Evolutionary conservation across 92 coral and sea anemone genomes (phyloP).

Genomic region (Epizoanthus ramosus): DNA sequence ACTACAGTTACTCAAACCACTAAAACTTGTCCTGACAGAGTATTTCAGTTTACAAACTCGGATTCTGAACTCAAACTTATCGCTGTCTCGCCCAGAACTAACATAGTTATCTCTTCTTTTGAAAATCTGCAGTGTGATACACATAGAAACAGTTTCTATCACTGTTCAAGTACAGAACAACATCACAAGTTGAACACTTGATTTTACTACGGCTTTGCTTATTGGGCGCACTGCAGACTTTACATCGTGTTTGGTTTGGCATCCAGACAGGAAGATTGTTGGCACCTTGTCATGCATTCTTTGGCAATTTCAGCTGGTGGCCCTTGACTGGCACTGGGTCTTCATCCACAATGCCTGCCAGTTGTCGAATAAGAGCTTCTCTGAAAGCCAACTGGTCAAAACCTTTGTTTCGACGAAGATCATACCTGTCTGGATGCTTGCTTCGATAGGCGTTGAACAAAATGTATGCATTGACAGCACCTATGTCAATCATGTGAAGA

Average conservation of each 20-base stretch:
- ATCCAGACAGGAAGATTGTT: conserved; percentile 26
- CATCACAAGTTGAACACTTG: conserved; percentile 36
- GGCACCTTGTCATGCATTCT: conserved; percentile 32
- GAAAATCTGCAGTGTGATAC: conserved; percentile 34
- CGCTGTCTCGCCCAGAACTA: no score
- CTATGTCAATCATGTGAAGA: conserved; percentile 38
- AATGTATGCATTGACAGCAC: conserved; percentile 28
- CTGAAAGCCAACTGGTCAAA: conserved; percentile 10
- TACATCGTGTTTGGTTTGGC: conserved; percentile 1
- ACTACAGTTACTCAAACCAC: no score
- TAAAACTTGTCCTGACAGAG: no score
- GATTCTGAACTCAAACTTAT: no score
- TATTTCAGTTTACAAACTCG: no score
- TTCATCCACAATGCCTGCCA: conserved; percentile 5
- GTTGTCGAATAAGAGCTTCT: conserved; percentile 8
- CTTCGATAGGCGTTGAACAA: not conserved
- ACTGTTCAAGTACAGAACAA: conserved; percentile 27
- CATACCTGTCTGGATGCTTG: conserved; percentile 18
- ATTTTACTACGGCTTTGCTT: not conserved
- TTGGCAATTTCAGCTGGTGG: conserved; percentile 30
- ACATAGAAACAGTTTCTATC: conserved; percentile 30
- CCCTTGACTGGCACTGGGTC: conserved; percentile 16
- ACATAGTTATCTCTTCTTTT: conserved; percentile 4
- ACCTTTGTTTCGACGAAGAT: no score
- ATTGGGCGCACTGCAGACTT: conserved; percentile 29